Evolutionary conservation across 64 coral and sea anemone species (phyloP), one percentile per base, ranked within the genome.

Genomic region (Stichodactyla helianthus): DNA sequence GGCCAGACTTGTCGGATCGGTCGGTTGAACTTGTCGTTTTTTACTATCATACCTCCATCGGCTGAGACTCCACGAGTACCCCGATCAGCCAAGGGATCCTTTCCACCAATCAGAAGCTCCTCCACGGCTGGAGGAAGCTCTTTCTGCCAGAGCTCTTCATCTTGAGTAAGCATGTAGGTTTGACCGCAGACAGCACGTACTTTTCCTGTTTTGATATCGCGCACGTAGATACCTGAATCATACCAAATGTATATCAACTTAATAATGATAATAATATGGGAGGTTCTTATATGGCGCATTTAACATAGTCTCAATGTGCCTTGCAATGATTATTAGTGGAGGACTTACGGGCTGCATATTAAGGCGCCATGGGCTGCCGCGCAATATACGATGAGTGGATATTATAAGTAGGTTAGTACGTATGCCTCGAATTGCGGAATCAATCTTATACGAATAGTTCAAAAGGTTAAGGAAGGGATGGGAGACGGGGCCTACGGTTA

Each of bases 101-200:
- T 94, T 9, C 93, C 97, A 82, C 88, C 88, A 23, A 82, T 68
- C 10, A 99, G 84, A 53, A 99, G 90, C 50, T 87, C 86, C 84
- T 99, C 97, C 55, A 99, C 97, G 6, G 91, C 86, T 6, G 97
- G 97, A 15, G 97, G 97, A 23, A 99, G 77, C 20, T 92, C 88
- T 55, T 99, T 99, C 54, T 90, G 88, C 97, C 97, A 99, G 6
- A 99, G 56, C 35, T 99, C 97, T 62, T 99, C 97, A 71, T 99
- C 97, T 53, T 99, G 97, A 5, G 93, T 99, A 20, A 99, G 85
- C 97, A 99, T 99, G 53, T 99, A 99, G 1, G 93, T 99, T 79
- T 99, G 93, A 6, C 97, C 97, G 81, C 97, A 99, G 4, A 99
- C 97, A 19, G 90, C 97, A 50, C 97, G 82, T 71, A 99, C 97